Evolutionary conservation across 2,797 vertebrate species (phyloP).

Genomic region (Ptychobarbus kaznakovi): DNA sequence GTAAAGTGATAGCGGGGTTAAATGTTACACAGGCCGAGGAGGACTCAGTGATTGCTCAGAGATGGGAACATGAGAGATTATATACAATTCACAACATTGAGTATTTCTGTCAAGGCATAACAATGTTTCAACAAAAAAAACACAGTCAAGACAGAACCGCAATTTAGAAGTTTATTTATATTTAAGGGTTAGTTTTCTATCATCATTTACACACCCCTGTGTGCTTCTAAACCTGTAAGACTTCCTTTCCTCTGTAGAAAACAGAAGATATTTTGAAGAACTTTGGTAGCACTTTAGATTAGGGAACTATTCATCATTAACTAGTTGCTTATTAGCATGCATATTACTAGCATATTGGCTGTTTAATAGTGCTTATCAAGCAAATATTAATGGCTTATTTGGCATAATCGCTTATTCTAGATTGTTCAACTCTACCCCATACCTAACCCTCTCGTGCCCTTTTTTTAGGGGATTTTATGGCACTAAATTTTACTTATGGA

Average conservation of each 20-base stretch:
- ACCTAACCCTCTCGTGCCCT: background rate
- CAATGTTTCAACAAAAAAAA: conserved; percentile 1
- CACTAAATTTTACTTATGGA: background rate
- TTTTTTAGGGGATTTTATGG: background rate
- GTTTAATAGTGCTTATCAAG: background rate
- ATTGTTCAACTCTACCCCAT: background rate
- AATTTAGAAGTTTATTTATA: conserved; percentile 26
- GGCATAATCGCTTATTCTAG: background rate
- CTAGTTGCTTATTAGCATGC: background rate
- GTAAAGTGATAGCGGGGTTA: conserved; percentile 6
- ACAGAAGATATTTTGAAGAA: background rate
- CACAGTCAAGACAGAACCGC: background rate
- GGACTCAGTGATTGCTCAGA: conserved; percentile 32
- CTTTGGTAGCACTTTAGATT: background rate
- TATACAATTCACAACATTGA: conserved; percentile 1
- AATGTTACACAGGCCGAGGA: conserved; percentile 18
- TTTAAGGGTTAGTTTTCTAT: background rate
- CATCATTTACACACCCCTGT: background rate
- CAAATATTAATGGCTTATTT: background rate
- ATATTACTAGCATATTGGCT: background rate
- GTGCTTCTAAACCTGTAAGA: background rate
- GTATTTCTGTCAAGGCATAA: conserved; percentile 9
- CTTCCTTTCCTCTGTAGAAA: background rate
- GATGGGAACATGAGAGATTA: conserved; percentile 18
- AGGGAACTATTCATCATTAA: background rate